phyloP scores from a whole-genome alignment of 2,797 vertebrate genomes.

The Argyrosomus regius region DNA sequence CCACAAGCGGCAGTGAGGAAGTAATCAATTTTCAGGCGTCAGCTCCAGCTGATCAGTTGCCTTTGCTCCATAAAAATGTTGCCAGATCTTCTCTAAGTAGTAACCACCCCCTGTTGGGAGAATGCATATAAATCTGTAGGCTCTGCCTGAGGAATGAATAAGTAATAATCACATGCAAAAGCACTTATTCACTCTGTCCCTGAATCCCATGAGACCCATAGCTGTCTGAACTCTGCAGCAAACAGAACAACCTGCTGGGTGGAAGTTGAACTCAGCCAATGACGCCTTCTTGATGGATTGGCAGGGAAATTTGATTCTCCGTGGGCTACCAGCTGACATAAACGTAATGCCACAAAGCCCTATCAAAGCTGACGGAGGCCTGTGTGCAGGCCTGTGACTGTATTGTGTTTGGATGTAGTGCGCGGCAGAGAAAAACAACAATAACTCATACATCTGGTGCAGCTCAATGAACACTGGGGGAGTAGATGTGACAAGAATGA shows the following conservation, averaged over 20 bases:
- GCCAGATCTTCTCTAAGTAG: conserved; percentile 52
- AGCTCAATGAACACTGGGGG: conserved; percentile 46
- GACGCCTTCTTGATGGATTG: conserved; percentile 60
- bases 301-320: conserved; percentile 61
- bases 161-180: conserved; percentile 70
- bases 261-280: conserved; percentile 45
- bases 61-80: conserved; percentile 49
- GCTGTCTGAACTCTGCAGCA: conserved; percentile 56
- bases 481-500: conserved; percentile 65
- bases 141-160: conserved; percentile 61
- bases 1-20: conserved; percentile 34
- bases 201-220: conserved; percentile 33
- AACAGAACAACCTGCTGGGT: conserved; percentile 63
- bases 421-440: conserved; percentile 41
- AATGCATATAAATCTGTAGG: conserved; percentile 38
- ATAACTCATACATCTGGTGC: conserved; percentile 47
- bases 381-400: conserved; percentile 13
- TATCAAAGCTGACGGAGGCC: conserved; percentile 28
- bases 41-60: conserved; percentile 52
- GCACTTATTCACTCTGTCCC: conserved; percentile 50
- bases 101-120: conserved; percentile 43
- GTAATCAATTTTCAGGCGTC: conserved; percentile 59
- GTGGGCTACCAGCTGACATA: conserved; percentile 50
- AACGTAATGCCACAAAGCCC: conserved; percentile 49
- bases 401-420: conserved; percentile 22